Conservation (phyloP, 2,888 invertebrate genomes). For the Parasteatoda lunata region DNA sequence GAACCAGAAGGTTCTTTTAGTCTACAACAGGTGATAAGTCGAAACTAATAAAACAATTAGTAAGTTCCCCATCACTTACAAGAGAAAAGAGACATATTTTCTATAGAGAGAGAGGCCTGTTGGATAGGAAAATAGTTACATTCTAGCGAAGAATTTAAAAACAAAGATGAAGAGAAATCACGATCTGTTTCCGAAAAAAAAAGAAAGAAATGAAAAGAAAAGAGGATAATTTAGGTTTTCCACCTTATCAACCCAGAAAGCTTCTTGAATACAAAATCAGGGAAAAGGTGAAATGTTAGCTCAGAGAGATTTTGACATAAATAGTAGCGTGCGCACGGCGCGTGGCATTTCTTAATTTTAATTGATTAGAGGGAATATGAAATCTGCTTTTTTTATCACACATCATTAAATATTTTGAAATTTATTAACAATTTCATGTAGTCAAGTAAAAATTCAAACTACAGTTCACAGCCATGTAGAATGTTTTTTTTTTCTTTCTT, state of each 20-base stretch:
- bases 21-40: background rate
- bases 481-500: no score
- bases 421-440: no score
- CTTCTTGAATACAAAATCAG: slow-evolving; percentile 10
- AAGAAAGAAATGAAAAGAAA: background rate
- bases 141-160: background rate
- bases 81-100: background rate
- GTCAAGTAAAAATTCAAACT: no score
- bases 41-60: slow-evolving; percentile 1
- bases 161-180: background rate
- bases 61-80: background rate
- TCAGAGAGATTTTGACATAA: slow-evolving; percentile 1
- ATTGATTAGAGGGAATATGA: no score
- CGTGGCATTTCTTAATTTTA: slow-evolving; percentile 7
- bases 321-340: slow-evolving; percentile 17
- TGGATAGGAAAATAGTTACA: background rate
- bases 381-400: no score
- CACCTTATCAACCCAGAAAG: slow-evolving; percentile 6
- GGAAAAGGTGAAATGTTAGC: slow-evolving; percentile 9
- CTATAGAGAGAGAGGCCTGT: background rate
- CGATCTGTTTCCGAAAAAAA: background rate
- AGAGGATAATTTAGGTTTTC: background rate
- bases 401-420: no score
- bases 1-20: background rate
- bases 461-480: no score